A percentile compares a stretch with the other conserved stretches of the same genome.
Evolutionary conservation across 2,113 vertebrate species (phyloP).

Genomic region (Rhadina sibilatrix): DNA sequence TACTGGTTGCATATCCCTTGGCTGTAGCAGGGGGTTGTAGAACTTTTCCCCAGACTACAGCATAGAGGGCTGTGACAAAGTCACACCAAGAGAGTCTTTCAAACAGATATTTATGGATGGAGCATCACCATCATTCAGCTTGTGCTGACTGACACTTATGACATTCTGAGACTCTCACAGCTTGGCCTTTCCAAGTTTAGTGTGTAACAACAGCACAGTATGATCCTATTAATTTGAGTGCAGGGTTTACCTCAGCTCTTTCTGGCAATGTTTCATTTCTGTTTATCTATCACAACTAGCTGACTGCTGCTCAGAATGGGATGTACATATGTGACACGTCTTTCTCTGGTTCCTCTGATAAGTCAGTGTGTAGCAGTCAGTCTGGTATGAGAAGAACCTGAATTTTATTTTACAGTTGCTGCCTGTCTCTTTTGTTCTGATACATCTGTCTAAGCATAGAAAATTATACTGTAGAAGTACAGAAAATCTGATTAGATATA

Average conservation of each 20-base stretch:
- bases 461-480: background rate
- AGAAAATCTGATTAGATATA: background rate
- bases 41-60: background rate
- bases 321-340: background rate
- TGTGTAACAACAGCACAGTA: background rate
- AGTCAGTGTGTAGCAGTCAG: background rate
- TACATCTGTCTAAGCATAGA: background rate
- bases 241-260: background rate
- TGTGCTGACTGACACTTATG: background rate
- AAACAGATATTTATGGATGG: background rate
- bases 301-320: background rate
- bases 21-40: rapidly evolving
- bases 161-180: background rate
- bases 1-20: background rate
- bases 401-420: background rate
- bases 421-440: background rate
- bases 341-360: background rate
- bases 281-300: background rate
- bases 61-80: background rate
- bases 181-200: background rate
- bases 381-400: background rate
- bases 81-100: background rate
- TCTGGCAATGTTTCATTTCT: background rate
- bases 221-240: background rate
- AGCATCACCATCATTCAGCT: background rate